phyloP scores from a whole-genome alignment of 1,140 invertebrate genomes.

The Leptopilina clavipes region DNA sequence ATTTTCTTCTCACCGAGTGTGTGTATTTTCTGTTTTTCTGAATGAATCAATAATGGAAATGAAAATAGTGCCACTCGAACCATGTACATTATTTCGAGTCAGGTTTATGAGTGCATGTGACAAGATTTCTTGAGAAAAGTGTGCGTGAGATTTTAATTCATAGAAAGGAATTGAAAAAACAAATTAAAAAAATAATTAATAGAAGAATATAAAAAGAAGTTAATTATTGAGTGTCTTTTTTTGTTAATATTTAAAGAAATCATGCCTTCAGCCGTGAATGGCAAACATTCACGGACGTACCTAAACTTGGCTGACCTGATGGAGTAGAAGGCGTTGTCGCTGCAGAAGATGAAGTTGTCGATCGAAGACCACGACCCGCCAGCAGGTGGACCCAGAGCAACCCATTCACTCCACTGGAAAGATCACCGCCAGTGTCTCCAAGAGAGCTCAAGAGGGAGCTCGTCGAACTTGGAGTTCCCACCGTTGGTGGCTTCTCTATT shows the following conservation, averaged over 20 bases:
- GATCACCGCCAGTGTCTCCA: conserved; percentile 68
- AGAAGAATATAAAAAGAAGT: too few species aligned
- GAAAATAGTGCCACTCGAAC: neutral
- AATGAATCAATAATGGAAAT: neutral
- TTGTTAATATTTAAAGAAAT: neutral
- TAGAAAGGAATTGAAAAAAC: too few species aligned
- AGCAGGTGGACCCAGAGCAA: conserved; percentile 93
- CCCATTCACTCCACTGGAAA: conserved; percentile 86
- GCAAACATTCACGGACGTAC: conserved; percentile 48
- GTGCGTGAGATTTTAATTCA: neutral
- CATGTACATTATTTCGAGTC: conserved; percentile 8
- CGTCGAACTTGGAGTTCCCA: conserved; percentile 73
- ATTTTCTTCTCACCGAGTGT: too few species aligned
- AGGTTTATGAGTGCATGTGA: neutral
- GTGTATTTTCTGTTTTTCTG: too few species aligned
- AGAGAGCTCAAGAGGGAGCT: conserved; percentile 71
- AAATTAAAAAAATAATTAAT: too few species aligned
- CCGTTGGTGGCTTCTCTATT: conserved; percentile 84
- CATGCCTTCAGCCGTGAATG: conserved; percentile 22
- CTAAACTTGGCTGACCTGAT: conserved; percentile 74
- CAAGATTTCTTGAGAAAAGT: neutral
- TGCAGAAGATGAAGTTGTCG: conserved; percentile 81
- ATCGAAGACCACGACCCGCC: conserved; percentile 90
- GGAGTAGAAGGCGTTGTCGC: conserved; percentile 81
- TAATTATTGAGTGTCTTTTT: neutral